Percentiles rank a stretch among this genome's conserved stretches.
phyloP scores from a whole-genome alignment of 2,113 vertebrate genomes.

The Amia ocellicauda region DNA sequence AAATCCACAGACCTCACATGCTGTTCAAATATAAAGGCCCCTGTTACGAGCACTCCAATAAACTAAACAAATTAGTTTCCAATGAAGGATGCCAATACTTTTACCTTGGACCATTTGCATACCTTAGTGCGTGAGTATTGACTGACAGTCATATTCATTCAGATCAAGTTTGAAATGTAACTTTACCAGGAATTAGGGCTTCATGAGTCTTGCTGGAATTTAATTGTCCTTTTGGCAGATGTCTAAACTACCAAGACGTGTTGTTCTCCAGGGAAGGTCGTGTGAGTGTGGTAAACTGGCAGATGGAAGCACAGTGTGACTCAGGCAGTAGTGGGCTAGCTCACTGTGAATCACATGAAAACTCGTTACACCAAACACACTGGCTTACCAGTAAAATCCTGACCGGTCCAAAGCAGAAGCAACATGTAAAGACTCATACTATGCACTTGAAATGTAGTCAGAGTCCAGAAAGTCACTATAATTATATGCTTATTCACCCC shows the following conservation, averaged over 20 bases:
- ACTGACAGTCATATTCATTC: slow-evolving; percentile 26
- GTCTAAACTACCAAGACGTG: slow-evolving; percentile 38
- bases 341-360: background rate
- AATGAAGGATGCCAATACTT: no score
- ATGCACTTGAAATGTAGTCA: no score
- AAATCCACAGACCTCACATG: no score
- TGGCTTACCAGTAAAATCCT: no score
- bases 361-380: background rate
- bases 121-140: no score
- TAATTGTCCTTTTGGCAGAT: slow-evolving; percentile 28
- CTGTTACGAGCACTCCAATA: slow-evolving; percentile 20
- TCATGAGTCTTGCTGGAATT: slow-evolving; percentile 47
- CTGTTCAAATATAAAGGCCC: background rate
- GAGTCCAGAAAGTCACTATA: no score
- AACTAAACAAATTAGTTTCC: slow-evolving; percentile 51
- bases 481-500: no score
- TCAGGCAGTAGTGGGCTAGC: background rate
- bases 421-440: no score
- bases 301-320: slow-evolving; percentile 7
- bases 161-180: slow-evolving; percentile 35
- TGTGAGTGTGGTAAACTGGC: slow-evolving; percentile 22
- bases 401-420: no score
- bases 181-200: slow-evolving; percentile 43
- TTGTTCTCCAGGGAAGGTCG: slow-evolving; percentile 23
- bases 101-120: no score